Conservation (phyloP, 2,888 invertebrate genomes). For the Dinocampus coccinellae region DNA sequence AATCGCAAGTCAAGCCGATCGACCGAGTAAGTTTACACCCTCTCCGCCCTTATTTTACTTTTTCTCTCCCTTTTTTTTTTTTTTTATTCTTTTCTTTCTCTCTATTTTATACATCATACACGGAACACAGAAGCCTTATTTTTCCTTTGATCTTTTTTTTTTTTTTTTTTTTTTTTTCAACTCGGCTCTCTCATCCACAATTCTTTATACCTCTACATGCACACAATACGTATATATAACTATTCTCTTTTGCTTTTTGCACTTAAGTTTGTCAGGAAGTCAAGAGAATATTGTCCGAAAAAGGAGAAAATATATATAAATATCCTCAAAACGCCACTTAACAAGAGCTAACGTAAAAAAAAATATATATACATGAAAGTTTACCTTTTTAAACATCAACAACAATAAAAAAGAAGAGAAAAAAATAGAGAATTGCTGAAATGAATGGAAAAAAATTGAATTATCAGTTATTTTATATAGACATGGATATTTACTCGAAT, state of each 20-base stretch:
- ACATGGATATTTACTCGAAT: neutral
- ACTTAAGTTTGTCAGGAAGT: neutral
- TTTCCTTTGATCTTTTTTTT: neutral
- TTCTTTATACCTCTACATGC: slow-evolving; percentile 8
- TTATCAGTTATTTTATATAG: neutral
- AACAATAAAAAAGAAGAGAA: neutral
- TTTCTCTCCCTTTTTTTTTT: too few relatives aligned
- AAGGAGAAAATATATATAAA: too few relatives aligned
- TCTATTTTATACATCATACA: too few relatives aligned
- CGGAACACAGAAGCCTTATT: neutral
- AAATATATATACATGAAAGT: too few relatives aligned
- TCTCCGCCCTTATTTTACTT: neutral
- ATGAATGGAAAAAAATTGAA: neutral
- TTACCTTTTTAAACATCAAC: too few relatives aligned
- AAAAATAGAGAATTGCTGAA: neutral
- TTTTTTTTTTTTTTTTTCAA: neutral
- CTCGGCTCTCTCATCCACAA: neutral
- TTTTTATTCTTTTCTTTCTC: too few relatives aligned
- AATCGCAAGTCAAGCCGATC: slow-evolving; percentile 37
- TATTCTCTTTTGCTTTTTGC: slow-evolving; percentile 10
- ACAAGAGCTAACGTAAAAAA: too few relatives aligned
- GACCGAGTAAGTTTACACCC: neutral
- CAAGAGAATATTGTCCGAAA: neutral
- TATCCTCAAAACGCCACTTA: too few relatives aligned
- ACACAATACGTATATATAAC: slow-evolving; percentile 13